A percentile compares a stretch with the other conserved stretches of the same genome.
These are phyloP conservation scores for Pseudois nayaur DNA, from an alignment of 2,113 vertebrate genomes.

Conservation along the genomic window DNA sequence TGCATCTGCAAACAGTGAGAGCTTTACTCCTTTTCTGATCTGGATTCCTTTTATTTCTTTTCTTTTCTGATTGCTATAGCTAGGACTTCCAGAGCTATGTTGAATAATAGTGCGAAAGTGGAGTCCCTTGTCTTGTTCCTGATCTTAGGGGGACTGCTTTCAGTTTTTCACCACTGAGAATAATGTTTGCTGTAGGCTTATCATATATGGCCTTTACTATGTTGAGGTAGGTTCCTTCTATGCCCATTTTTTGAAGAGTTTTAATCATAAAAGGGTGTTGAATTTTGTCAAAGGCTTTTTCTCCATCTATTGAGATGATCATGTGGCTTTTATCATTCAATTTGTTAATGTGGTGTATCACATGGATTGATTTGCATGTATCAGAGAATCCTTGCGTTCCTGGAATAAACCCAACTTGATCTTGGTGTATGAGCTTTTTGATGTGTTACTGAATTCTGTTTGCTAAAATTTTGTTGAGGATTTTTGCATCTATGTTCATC, in stretches of 20 bases:
- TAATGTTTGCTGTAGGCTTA: not conserved
- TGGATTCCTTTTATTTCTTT: not conserved
- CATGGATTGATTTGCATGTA: not conserved
- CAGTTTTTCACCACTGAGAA: not conserved
- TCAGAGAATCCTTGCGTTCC: not conserved
- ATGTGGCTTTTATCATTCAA: not conserved
- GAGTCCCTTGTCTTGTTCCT: not conserved
- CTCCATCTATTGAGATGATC: not conserved
- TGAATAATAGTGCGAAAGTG: not conserved
- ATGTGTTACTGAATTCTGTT: not conserved
- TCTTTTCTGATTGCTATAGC: not conserved
- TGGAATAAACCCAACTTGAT: not conserved
- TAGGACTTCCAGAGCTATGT: not conserved
- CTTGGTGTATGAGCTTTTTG: not conserved
- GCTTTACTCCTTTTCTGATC: not conserved
- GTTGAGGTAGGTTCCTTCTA: not conserved
- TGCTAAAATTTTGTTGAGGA: not conserved
- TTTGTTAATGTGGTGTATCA: not conserved
- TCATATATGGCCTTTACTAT: not conserved
- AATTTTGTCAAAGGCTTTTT: not conserved
- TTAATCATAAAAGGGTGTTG: not conserved
- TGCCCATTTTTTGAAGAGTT: not conserved
- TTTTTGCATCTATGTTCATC: not conserved
- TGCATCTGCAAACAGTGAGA: not conserved
- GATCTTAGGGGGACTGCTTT: not conserved